A percentile compares a stretch with the other conserved stretches of the same genome.
Conservation (phyloP, 1,140 invertebrate species). For the Drosophila lowei region DNA sequence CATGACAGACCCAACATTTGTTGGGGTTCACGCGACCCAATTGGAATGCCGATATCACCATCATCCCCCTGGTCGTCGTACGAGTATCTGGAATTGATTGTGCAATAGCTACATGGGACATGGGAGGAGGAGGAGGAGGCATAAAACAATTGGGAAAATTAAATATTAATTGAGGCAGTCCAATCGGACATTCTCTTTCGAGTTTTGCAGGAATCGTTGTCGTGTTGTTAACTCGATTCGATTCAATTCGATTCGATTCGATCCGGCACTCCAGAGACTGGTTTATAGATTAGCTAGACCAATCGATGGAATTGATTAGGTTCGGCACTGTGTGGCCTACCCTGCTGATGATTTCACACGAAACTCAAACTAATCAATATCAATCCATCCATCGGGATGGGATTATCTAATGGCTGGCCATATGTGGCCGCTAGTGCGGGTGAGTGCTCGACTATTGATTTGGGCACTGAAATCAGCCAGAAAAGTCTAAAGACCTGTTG, state of each 20-base stretch:
- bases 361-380: too few species aligned
- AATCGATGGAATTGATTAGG: constrained; percentile 31
- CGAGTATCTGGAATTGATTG: constrained; percentile 20
- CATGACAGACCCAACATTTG: constrained; percentile 45
- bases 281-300: constrained; percentile 12
- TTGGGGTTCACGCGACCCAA: constrained; percentile 43
- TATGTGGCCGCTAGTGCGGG: constrained; percentile 28
- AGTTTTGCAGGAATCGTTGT: constrained; percentile 33
- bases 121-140: background rate
- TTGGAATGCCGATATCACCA: background rate
- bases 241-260: constrained; percentile 3
- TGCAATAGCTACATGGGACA: constrained; percentile 30
- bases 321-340: constrained; percentile 13
- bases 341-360: too few species aligned
- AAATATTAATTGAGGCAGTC: constrained; percentile 60
- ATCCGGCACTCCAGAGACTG: constrained; percentile 14
- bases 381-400: constrained; percentile 35
- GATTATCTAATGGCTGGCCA: constrained; percentile 60
- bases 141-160: constrained; percentile 45
- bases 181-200: constrained; percentile 62
- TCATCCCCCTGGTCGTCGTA: background rate
- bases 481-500: constrained; percentile 47
- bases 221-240: constrained; percentile 28
- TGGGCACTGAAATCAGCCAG: constrained; percentile 25
- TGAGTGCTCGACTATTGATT: constrained; percentile 33